Conservation (phyloP, 2,888 invertebrate genomes). For the Pyrochroa serraticornis region DNA sequence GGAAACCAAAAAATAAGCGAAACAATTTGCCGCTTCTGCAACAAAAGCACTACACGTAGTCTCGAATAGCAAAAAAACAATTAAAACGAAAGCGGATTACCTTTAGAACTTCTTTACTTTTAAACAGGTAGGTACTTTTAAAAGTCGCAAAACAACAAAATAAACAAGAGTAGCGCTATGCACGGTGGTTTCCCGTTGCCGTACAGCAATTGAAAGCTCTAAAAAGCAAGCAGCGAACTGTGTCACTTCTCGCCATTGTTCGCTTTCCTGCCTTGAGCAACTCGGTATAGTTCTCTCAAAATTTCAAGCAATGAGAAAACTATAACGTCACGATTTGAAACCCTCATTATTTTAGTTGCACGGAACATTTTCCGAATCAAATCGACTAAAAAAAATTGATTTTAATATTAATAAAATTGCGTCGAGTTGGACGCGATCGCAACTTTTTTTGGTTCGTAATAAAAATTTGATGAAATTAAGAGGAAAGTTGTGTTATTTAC, state of each 20-base stretch:
- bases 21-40: too few relatives aligned
- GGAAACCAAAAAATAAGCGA: too few relatives aligned
- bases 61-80: neutral
- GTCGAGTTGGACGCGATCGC: too few relatives aligned
- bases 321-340: too few relatives aligned
- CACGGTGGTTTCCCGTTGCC: conserved; percentile 9
- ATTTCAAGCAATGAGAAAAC: too few relatives aligned
- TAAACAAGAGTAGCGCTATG: conserved; percentile 11
- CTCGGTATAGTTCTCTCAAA: too few relatives aligned
- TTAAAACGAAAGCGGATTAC: conserved; percentile 8
- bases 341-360: too few relatives aligned
- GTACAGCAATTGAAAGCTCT: conserved; percentile 18
- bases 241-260: conserved; percentile 11
- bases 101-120: neutral
- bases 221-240: conserved; percentile 16
- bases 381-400: neutral
- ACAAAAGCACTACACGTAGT: neutral
- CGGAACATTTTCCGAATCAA: too few relatives aligned
- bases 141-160: conserved; percentile 1
- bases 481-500: conserved; percentile 60
- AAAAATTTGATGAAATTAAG: too few relatives aligned
- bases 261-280: neutral
- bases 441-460: too few relatives aligned
- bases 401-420: neutral
- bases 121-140: conserved; percentile 14